Conservation (phyloP, 2,797 vertebrate genomes). For the Acanthurus tractus region DNA sequence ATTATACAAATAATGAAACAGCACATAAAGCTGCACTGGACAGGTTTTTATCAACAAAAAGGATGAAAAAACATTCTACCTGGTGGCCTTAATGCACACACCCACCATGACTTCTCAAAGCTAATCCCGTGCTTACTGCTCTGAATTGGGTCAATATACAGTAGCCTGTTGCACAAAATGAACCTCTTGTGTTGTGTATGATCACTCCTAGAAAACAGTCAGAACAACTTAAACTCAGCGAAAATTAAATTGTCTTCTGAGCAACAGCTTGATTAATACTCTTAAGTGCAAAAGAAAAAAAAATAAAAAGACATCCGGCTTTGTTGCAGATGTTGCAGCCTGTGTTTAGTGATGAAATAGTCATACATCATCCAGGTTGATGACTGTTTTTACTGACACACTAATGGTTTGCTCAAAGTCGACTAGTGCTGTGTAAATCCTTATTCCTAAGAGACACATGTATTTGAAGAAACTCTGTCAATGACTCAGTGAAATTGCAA, state of each 20-base stretch:
- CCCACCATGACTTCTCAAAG: background rate
- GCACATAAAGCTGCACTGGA: background rate
- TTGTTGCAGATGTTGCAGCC: background rate
- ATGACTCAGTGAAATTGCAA: background rate
- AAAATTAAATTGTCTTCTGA: background rate
- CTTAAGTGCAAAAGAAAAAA: background rate
- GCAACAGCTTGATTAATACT: background rate
- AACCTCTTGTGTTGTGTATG: background rate
- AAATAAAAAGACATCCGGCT: background rate
- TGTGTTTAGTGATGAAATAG: background rate
- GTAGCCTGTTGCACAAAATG: background rate
- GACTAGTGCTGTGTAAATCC: background rate
- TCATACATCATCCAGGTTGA: background rate
- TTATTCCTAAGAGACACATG: background rate
- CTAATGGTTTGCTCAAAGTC: background rate
- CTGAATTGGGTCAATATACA: background rate
- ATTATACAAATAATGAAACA: background rate
- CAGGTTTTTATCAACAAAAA: background rate
- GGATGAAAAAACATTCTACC: conserved; percentile 10
- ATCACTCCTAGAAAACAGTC: background rate
- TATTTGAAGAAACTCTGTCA: background rate
- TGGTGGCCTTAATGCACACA: conserved; percentile 21
- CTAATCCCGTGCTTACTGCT: conserved; percentile 7
- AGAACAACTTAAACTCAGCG: background rate
- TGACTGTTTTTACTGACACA: background rate